Conservation (phyloP, 2,888 invertebrate genomes). For the Lasioglossum leucozonium region DNA sequence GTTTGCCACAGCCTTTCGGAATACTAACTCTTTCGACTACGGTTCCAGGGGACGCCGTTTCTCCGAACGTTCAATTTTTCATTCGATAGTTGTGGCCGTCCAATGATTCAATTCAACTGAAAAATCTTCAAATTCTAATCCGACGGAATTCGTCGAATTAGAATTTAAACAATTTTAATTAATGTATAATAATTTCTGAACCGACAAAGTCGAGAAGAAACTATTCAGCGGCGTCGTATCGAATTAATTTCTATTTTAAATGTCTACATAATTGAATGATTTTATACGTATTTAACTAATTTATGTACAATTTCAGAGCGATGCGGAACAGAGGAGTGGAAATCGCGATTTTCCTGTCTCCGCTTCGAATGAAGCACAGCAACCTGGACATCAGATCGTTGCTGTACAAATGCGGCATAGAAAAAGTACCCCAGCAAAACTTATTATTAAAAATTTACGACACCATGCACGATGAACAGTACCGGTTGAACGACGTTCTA, state of each 20-base stretch:
- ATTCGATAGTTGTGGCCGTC: background rate
- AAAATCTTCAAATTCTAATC: background rate
- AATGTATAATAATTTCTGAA: too few relatives aligned
- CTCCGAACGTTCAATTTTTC: background rate
- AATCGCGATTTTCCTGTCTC: slow-evolving; percentile 87
- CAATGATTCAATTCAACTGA: background rate
- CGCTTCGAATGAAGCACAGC: slow-evolving; percentile 72
- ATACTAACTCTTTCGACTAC: background rate
- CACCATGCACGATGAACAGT: slow-evolving; percentile 81
- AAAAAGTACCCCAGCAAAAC: slow-evolving; percentile 82
- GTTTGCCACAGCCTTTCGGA: background rate
- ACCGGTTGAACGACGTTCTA: slow-evolving; percentile 88
- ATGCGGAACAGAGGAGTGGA: slow-evolving; percentile 99
- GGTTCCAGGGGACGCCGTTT: background rate
- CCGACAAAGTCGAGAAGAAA: too few relatives aligned
- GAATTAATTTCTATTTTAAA: background rate
- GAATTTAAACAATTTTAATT: background rate
- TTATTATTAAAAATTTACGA: slow-evolving; percentile 85
- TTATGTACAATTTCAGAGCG: slow-evolving; percentile 87
- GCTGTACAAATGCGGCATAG: slow-evolving; percentile 85
- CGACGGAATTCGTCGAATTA: background rate
- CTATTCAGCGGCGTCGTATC: too few relatives aligned
- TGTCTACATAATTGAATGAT: background rate
- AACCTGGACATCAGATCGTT: slow-evolving; percentile 86
- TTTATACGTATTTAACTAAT: background rate